A percentile compares a stretch with the other conserved stretches of the same genome.
phyloP scores from a whole-genome alignment of 2,113 vertebrate genomes.

The Odocoileus virginianus region DNA sequence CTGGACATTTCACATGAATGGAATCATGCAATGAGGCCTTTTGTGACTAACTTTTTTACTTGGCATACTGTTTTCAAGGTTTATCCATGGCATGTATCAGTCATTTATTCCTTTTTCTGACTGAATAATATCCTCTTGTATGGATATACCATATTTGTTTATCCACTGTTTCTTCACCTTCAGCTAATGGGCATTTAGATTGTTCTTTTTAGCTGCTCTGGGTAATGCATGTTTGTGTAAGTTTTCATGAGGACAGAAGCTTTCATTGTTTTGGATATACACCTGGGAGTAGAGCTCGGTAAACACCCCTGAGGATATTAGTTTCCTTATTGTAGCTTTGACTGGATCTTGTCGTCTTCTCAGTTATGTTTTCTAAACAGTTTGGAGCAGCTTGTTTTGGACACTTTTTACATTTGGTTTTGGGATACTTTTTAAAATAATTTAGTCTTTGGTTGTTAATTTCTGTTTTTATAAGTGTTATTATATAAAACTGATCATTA shows the following conservation, averaged over 20 bases:
- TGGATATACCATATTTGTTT: neutral
- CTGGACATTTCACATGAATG: neutral
- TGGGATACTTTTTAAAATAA: neutral
- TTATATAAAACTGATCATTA: neutral
- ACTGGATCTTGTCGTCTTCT: neutral
- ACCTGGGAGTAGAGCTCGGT: neutral
- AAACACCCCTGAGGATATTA: neutral
- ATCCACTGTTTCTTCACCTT: neutral
- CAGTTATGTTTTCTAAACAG: neutral
- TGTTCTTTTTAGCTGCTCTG: neutral
- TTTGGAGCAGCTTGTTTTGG: neutral
- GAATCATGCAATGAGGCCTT: accelerated
- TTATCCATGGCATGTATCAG: neutral
- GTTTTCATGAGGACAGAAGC: neutral
- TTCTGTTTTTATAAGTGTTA: neutral
- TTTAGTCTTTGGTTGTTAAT: neutral
- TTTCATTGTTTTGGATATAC: neutral
- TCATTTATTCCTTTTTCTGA: neutral
- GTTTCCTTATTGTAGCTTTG: neutral
- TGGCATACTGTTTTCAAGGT: neutral
- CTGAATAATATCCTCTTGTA: neutral
- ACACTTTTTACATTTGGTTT: neutral
- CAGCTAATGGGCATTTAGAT: neutral
- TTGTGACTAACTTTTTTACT: neutral
- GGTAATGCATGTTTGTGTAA: neutral